These are phyloP conservation scores for Sylvicapra grimmia DNA, from an alignment of 2,113 vertebrate species.

Conservation along the genomic window DNA sequence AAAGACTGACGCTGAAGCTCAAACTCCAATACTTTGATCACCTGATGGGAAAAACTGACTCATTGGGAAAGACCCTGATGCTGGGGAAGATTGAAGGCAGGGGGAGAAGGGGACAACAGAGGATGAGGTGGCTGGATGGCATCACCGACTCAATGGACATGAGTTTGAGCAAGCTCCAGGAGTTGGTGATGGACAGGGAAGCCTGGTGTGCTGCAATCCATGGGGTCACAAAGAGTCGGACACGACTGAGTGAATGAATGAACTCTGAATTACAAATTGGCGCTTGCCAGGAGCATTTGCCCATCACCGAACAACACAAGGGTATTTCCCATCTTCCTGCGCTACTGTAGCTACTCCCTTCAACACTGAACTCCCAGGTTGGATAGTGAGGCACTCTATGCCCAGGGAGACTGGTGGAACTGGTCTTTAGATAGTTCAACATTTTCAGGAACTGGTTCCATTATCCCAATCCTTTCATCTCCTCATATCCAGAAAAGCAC, in stretches of 20 bases:
- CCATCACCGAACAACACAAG: not conserved
- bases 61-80: not conserved
- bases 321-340: not conserved
- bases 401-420: not conserved
- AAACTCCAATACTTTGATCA: not conserved
- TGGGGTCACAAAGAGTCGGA: accelerated
- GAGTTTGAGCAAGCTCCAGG: not conserved
- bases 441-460: not conserved
- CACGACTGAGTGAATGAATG: not conserved
- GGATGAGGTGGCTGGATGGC: not conserved
- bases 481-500: not conserved
- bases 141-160: not conserved
- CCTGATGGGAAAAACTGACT: not conserved
- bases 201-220: not conserved
- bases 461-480: not conserved
- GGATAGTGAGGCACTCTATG: not conserved
- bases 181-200: not conserved
- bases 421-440: not conserved
- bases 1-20: not conserved
- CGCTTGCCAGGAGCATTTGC: not conserved
- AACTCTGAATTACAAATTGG: not conserved
- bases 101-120: not conserved
- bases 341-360: not conserved
- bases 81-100: not conserved
- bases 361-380: not conserved